Percentiles rank a stretch among this genome's conserved stretches.
These are phyloP conservation scores for Pandemis corylana DNA, from an alignment of 2,888 invertebrate species.

Conservation along the genomic window DNA sequence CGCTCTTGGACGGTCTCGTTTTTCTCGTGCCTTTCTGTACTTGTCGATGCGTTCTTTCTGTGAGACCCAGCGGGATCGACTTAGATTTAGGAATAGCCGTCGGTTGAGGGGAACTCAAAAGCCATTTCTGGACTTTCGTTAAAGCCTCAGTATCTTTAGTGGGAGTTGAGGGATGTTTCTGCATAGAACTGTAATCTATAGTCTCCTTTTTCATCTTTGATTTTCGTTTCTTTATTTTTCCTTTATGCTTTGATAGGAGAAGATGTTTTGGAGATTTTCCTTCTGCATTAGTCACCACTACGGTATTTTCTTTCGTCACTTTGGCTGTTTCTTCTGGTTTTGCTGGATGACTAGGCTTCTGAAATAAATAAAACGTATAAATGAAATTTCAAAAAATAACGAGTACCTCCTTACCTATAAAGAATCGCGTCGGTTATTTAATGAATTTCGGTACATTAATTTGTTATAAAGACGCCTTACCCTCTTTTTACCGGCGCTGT, in stretches of 20 bases:
- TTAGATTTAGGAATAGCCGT: constrained; percentile 91
- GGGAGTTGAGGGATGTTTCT: constrained; percentile 84
- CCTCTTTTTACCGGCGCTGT: constrained; percentile 78
- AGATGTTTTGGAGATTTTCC: constrained; percentile 85
- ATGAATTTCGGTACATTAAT: constrained; percentile 20
- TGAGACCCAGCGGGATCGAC: constrained; percentile 91
- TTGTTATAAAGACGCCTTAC: constrained; percentile 57
- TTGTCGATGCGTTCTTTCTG: constrained; percentile 78
- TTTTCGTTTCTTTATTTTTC: constrained; percentile 82
- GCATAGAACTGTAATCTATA: constrained; percentile 91
- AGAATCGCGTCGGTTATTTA: constrained; percentile 4
- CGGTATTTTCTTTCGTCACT: constrained; percentile 74
- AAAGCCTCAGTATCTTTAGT: constrained; percentile 84
- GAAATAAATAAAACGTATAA: constrained; percentile 47
- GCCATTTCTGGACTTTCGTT: constrained; percentile 94
- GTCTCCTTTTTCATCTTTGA: constrained; percentile 88
- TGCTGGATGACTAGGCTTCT: constrained; percentile 71
- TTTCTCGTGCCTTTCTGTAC: constrained; percentile 82
- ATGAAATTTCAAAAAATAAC: neutral
- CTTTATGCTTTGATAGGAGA: constrained; percentile 78
- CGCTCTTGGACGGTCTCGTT: constrained; percentile 87
- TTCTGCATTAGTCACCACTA: constrained; percentile 77
- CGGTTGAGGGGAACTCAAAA: constrained; percentile 89
- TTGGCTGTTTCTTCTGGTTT: constrained; percentile 71
- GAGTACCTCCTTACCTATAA: neutral